Conservation (phyloP, 2,797 vertebrate species). For the Pseudomugil gertrudae region DNA sequence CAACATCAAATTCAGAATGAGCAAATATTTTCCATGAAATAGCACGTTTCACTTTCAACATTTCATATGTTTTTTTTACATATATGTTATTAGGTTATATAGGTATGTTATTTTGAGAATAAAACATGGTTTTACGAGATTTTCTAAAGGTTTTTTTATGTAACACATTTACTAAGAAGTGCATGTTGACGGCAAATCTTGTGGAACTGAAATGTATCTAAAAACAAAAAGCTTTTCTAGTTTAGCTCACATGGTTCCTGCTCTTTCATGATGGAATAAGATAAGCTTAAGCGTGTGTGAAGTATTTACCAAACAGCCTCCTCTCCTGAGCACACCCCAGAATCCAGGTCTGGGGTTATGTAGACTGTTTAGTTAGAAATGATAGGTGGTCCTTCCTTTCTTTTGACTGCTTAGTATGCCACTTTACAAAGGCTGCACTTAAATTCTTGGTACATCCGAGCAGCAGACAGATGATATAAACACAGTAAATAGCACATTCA, state of each 20-base stretch:
- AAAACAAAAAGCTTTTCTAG: slow-evolving; percentile 19
- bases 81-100: no score
- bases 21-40: background rate
- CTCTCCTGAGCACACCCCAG: slow-evolving; percentile 46
- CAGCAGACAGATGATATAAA: slow-evolving; percentile 76
- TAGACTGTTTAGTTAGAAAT: slow-evolving; percentile 80
- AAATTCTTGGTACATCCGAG: slow-evolving; percentile 72
- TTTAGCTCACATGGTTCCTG: slow-evolving; percentile 57
- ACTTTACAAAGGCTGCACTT: slow-evolving; percentile 81
- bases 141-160: background rate
- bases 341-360: slow-evolving; percentile 69
- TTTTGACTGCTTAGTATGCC: slow-evolving; percentile 65
- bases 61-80: background rate
- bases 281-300: slow-evolving; percentile 50
- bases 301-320: slow-evolving; percentile 65
- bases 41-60: background rate
- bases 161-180: background rate
- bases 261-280: slow-evolving; percentile 46
- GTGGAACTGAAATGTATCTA: slow-evolving; percentile 34
- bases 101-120: background rate
- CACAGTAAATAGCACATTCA: slow-evolving; percentile 80
- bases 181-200: slow-evolving; percentile 5
- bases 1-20: background rate
- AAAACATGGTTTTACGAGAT: background rate
- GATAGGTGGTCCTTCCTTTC: slow-evolving; percentile 80